Evolutionary conservation across 2,113 vertebrate species (phyloP).

Genomic region (Daboia siamensis): DNA sequence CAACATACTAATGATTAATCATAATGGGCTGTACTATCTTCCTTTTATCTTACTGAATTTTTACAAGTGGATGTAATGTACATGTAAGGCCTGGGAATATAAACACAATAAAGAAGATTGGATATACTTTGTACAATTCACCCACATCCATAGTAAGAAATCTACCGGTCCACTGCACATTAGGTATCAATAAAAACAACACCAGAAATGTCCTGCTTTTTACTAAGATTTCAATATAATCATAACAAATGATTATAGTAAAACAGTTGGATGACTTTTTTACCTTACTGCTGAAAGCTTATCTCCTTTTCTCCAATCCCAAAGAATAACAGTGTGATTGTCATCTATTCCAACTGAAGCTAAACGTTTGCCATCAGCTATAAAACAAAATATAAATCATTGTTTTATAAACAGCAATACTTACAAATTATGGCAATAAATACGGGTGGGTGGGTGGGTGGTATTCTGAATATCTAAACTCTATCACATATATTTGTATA

Average conservation of each 20-base stretch:
- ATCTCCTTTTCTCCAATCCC: constrained; percentile 98
- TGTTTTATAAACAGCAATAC: constrained; percentile 17
- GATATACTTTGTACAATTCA: not conserved
- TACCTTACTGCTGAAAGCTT: constrained; percentile 91
- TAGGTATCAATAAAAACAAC: not conserved
- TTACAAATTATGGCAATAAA: not conserved
- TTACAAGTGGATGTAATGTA: not conserved
- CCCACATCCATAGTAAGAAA: not conserved
- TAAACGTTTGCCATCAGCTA: constrained; percentile 94
- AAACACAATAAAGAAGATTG: not conserved
- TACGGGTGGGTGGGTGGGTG: no score
- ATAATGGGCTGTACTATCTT: not conserved
- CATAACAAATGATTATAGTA: not conserved
- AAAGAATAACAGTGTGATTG: constrained; percentile 89
- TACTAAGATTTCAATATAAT: not conserved
- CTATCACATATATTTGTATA: not conserved
- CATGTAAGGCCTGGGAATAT: not conserved
- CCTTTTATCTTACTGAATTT: not conserved
- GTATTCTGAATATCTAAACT: no score
- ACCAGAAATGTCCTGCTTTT: not conserved
- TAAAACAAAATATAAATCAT: constrained; percentile 44
- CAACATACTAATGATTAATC: not conserved
- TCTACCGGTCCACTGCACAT: not conserved
- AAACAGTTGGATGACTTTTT: constrained; percentile 28
- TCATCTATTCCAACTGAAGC: constrained; percentile 95